These are phyloP conservation scores for Drosophila serrata DNA, from an alignment of 1,140 invertebrate species.

Conservation along the genomic window DNA sequence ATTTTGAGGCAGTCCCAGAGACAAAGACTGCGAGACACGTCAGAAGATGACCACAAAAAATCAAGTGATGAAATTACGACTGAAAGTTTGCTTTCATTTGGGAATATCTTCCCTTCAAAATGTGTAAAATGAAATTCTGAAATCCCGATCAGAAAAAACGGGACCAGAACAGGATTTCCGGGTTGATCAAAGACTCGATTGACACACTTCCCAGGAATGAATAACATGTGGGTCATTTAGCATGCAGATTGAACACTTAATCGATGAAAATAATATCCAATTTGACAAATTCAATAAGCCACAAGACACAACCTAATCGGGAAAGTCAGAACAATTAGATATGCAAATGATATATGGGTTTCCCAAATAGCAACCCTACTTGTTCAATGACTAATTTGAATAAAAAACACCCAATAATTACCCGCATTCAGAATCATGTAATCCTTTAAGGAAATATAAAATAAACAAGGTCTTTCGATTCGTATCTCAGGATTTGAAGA, in stretches of 20 bases:
- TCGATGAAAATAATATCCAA: slow-evolving; percentile 62
- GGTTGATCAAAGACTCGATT: slow-evolving; percentile 36
- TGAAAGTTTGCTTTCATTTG: slow-evolving; percentile 37
- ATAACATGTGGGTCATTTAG: slow-evolving; percentile 73
- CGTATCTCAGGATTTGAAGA: slow-evolving; percentile 18
- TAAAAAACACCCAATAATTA: slow-evolving; percentile 63
- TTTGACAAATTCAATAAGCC: slow-evolving; percentile 64
- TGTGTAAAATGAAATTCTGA: slow-evolving; percentile 31
- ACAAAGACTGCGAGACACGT: slow-evolving; percentile 47
- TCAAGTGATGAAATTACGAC: slow-evolving; percentile 43
- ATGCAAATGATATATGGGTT: slow-evolving; percentile 70
- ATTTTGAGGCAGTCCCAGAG: slow-evolving; percentile 67
- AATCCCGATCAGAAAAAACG: slow-evolving; percentile 31
- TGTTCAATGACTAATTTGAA: slow-evolving; percentile 47
- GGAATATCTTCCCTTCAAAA: slow-evolving; percentile 1
- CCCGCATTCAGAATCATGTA: slow-evolving; percentile 64
- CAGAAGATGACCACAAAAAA: slow-evolving; percentile 26
- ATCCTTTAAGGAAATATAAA: slow-evolving; percentile 66
- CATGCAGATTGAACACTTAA: slow-evolving; percentile 80
- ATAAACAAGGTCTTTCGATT: slow-evolving; percentile 30
- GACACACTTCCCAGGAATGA: slow-evolving; percentile 50
- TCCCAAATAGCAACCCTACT: slow-evolving; percentile 37
- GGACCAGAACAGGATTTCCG: slow-evolving; percentile 31
- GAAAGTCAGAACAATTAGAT: slow-evolving; percentile 63
- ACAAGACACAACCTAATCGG: slow-evolving; percentile 39